phyloP scores from a whole-genome alignment of 2,113 vertebrate genomes.

The Rhinogobius similis region DNA sequence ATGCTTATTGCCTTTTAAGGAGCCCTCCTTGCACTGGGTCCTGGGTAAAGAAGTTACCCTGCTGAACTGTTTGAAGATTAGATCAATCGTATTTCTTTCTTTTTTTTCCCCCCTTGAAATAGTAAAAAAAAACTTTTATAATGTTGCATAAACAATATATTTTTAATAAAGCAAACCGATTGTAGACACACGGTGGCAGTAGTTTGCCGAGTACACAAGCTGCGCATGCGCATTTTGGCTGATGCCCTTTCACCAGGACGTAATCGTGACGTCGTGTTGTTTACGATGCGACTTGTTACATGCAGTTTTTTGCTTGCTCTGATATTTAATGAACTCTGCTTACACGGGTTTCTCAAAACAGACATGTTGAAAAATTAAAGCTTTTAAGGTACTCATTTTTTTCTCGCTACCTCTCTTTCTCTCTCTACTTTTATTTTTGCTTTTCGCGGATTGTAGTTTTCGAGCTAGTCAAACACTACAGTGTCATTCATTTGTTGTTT shows the following conservation, averaged over 20 bases:
- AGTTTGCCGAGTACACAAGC: background rate
- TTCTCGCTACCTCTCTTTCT: too few relatives aligned
- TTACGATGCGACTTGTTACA: constrained; percentile 13
- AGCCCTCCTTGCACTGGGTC: too few relatives aligned
- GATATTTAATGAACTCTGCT: background rate
- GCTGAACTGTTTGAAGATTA: too few relatives aligned
- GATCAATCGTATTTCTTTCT: too few relatives aligned
- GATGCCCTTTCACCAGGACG: background rate
- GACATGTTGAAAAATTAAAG: background rate
- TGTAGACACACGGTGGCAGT: constrained; percentile 21
- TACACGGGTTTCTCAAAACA: accelerated
- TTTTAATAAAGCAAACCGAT: too few relatives aligned
- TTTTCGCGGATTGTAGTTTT: background rate
- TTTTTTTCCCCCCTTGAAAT: too few relatives aligned
- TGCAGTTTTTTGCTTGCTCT: background rate
- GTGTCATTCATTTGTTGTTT: background rate
- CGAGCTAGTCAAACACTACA: background rate
- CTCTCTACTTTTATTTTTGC: too few relatives aligned
- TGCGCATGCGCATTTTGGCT: background rate
- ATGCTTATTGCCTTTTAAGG: too few relatives aligned
- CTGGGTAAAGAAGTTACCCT: too few relatives aligned
- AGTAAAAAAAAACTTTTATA: too few relatives aligned
- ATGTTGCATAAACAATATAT: too few relatives aligned
- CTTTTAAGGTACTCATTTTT: background rate
- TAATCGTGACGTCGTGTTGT: constrained; percentile 38